phyloP scores from a whole-genome alignment of 2,113 vertebrate genomes.

The Cnemophilus loriae region DNA sequence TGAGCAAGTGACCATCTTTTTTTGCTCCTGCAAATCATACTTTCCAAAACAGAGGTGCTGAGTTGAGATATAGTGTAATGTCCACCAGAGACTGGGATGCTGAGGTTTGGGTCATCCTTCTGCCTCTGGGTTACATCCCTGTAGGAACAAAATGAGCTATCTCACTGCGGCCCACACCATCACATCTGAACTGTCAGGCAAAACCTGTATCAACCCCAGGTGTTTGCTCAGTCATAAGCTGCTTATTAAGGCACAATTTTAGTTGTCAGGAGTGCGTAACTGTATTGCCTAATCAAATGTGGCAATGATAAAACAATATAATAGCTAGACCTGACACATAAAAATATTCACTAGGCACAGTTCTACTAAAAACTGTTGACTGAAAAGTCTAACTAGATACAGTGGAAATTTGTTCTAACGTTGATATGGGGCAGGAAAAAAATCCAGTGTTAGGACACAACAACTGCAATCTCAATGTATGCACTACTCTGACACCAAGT shows the following conservation, averaged over 20 bases:
- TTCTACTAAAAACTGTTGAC: neutral
- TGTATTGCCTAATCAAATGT: neutral
- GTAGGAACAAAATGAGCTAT: neutral
- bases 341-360: neutral
- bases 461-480: neutral
- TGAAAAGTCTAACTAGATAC: neutral
- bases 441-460: neutral
- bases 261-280: neutral
- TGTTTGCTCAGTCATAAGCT: neutral
- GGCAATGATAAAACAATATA: neutral
- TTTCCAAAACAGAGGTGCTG: neutral
- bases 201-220: neutral
- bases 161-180: neutral
- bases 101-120: neutral
- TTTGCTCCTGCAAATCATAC: neutral
- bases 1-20: neutral
- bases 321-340: neutral
- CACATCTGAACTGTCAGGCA: neutral
- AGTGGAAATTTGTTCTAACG: neutral
- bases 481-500: neutral
- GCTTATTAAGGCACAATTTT: neutral
- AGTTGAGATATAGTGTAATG: neutral
- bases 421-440: neutral
- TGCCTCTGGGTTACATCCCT: neutral
- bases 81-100: neutral